phyloP scores from a whole-genome alignment of 2,888 invertebrate genomes.

The Rhingia rostrata region DNA sequence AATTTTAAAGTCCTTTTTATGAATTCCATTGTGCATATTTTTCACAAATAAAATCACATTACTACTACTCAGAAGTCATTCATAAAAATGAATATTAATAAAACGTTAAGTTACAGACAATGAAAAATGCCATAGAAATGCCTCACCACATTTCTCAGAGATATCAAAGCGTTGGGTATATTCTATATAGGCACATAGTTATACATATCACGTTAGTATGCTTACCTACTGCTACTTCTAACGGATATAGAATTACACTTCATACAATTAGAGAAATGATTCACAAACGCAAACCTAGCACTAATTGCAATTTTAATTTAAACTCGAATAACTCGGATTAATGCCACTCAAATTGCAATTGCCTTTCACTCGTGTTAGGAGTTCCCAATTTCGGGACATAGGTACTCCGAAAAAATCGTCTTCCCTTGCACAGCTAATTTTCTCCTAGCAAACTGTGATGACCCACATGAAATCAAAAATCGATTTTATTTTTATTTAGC shows the following conservation, averaged over 20 bases:
- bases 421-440: conserved; percentile 8
- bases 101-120: not conserved
- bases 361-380: not conserved
- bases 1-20: too few relatives aligned
- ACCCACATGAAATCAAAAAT: conserved; percentile 38
- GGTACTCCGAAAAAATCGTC: conserved; percentile 14
- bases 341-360: not conserved
- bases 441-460: conserved; percentile 11
- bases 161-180: not conserved
- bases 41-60: too few relatives aligned
- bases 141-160: not conserved
- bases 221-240: not conserved
- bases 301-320: not conserved
- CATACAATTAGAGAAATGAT: not conserved
- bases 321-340: too few relatives aligned
- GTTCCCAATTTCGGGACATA: not conserved
- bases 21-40: too few relatives aligned
- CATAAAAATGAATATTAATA: too few relatives aligned
- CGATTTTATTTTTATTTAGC: conserved; percentile 17
- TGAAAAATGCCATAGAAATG: not conserved
- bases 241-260: not conserved
- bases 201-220: not conserved
- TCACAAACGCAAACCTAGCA: not conserved
- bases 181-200: not conserved
- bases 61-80: too few relatives aligned